Percentiles rank a stretch among this genome's conserved stretches.
phyloP scores from a whole-genome alignment of 2,888 invertebrate genomes.

The Tenthredo mesomela region DNA sequence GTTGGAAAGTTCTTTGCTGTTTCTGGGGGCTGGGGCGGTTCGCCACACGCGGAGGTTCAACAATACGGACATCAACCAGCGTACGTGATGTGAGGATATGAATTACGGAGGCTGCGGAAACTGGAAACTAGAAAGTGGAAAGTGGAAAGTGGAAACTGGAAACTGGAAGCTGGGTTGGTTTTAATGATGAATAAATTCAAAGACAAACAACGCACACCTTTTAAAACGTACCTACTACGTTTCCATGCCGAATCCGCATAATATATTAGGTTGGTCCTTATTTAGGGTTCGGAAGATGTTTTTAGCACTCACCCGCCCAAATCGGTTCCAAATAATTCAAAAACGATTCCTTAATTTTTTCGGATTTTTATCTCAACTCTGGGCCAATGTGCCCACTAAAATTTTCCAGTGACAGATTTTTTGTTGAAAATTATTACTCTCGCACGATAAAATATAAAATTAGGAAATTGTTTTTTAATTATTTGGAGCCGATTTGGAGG shows the following conservation, averaged over 20 bases:
- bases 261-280: no score
- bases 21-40: neutral
- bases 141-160: neutral
- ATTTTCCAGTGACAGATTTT: no score
- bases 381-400: no score
- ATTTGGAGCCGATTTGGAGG: no score
- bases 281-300: no score
- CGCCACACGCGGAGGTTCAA: neutral
- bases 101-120: neutral
- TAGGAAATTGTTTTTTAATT: no score
- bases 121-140: constrained; percentile 5
- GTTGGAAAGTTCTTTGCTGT: neutral
- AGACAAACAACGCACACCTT: neutral
- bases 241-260: neutral
- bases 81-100: neutral
- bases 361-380: no score
- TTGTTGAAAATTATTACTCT: no score
- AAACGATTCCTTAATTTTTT: no score
- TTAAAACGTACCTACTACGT: neutral
- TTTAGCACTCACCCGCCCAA: no score
- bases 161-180: neutral
- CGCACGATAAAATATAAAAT: no score
- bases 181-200: neutral
- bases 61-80: neutral
- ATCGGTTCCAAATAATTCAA: no score